Percentiles rank a stretch among this genome's conserved stretches.
These are phyloP conservation scores for Drosophila orena DNA, from an alignment of 1,140 invertebrate species.

Conservation along the genomic window DNA sequence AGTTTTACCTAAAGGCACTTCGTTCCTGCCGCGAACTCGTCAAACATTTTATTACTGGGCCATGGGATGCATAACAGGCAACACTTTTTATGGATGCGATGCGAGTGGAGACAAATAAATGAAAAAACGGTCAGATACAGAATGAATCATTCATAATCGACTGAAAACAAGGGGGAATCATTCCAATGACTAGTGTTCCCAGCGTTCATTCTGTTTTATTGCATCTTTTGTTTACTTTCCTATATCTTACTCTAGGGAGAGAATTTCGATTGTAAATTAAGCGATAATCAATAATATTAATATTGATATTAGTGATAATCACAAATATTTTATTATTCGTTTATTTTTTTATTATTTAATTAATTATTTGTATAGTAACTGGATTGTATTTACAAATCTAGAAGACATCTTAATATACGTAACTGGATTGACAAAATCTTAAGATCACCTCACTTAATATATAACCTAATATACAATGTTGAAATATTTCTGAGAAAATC, in stretches of 20 bases:
- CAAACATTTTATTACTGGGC: conserved; percentile 35
- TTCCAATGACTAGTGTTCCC: not conserved
- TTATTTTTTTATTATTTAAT: no score
- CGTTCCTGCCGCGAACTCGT: conserved; percentile 17
- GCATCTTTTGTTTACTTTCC: not conserved
- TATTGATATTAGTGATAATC: no score
- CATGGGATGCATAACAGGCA: conserved; percentile 3
- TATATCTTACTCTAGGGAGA: not conserved
- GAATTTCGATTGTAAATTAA: no score
- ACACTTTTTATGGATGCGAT: not conserved
- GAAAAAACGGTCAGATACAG: not conserved
- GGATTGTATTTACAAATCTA: no score
- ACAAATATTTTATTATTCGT: no score
- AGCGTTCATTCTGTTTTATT: not conserved
- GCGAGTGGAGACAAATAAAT: not conserved
- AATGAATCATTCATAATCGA: conserved; percentile 6
- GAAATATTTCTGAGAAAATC: no score
- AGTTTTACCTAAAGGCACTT: conserved; percentile 44
- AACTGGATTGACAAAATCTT: no score
- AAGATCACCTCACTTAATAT: no score
- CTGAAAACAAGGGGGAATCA: not conserved
- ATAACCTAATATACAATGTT: no score
- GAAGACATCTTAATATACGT: no score
- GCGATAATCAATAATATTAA: no score
- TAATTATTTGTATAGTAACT: no score